Evolutionary conservation across 2,888 invertebrate species (phyloP).

Genomic region (Neoitamus cyanurus): DNA sequence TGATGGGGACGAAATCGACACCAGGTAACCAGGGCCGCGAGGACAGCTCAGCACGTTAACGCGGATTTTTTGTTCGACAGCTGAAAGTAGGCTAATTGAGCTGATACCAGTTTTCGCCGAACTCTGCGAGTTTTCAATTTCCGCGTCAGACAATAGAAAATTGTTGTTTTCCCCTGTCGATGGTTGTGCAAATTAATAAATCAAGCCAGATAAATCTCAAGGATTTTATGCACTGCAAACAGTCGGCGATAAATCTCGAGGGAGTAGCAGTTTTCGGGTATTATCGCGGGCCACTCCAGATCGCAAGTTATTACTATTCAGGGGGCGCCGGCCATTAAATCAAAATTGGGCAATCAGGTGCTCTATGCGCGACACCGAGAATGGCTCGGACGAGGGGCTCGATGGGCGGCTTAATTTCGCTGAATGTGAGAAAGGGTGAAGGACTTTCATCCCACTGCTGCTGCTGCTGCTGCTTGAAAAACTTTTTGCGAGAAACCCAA

Average conservation of each 20-base stretch:
- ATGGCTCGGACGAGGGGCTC: not conserved
- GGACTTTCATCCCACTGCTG: not conserved
- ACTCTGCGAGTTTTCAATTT: not conserved
- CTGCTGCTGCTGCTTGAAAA: not conserved
- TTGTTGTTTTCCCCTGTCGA: not conserved
- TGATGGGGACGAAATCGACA: not conserved
- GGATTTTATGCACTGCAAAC: not conserved
- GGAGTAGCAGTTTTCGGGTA: not conserved
- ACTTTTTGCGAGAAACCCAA: not conserved
- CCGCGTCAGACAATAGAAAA: not conserved
- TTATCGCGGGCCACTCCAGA: not conserved
- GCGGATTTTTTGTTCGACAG: not conserved
- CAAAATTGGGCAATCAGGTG: constrained; percentile 31
- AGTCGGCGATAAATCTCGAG: not conserved
- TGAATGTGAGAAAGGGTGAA: not conserved
- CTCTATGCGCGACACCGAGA: not conserved
- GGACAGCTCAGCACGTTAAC: not conserved
- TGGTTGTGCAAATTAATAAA: not conserved
- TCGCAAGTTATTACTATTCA: not conserved
- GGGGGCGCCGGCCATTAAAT: not conserved
- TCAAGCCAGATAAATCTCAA: not conserved
- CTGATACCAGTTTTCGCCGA: not conserved
- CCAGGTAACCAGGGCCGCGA: not conserved
- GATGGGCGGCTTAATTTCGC: not conserved
- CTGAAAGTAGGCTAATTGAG: not conserved